Evolutionary conservation across 1,140 invertebrate genomes (phyloP), one percentile per base, ranked within the genome.

Genomic region (Aphelinus atriplicis): DNA sequence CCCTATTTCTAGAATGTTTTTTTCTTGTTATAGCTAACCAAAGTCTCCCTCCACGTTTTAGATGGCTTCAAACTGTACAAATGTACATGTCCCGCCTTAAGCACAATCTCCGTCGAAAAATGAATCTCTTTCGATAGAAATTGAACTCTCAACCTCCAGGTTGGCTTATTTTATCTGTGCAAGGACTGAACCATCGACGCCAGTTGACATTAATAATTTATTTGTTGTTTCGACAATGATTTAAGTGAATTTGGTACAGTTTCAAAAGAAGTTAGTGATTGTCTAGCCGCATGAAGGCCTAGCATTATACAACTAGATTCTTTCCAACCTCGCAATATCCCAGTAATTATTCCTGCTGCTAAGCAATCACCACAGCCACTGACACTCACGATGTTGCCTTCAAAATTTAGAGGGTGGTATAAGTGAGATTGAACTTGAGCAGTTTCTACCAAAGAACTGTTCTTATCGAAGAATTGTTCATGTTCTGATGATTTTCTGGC

Each of bases 291-390:
- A 76, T 81, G 78, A 0, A 90, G 81, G 46, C 88, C 91, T 7
- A 85, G 51, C 57, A 78, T 82, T 7, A 90, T 80, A 79, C 90
- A 90, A 2, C 80, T 68, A 7, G 79, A 78, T 76, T 89, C 84
- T 50, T 81, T 76, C n/a, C 87, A 77, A 70, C 86, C 85, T 74
- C 84, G 74, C 46, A 91, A 78, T 47, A 91, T 86, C 5, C 88
- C 88, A 51, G 80, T 80, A 57, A 91, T 89, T 73, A 91, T 86
- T 65, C 87, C 88, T 50, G 89, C 86, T 26, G 85, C 84, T 26
- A 91, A 82, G 80, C 90, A 91, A 81, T 83, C 90, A 5, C 90
- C 90, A 66, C 90, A 91, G 42, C 91, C 90, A 80, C 88, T 91
- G 3, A 89, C 86, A 51, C 88, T 85, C 6, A 81, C 65, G 26